Conservation (phyloP, 2,113 vertebrate genomes). For the Malaclemys terrapin region DNA sequence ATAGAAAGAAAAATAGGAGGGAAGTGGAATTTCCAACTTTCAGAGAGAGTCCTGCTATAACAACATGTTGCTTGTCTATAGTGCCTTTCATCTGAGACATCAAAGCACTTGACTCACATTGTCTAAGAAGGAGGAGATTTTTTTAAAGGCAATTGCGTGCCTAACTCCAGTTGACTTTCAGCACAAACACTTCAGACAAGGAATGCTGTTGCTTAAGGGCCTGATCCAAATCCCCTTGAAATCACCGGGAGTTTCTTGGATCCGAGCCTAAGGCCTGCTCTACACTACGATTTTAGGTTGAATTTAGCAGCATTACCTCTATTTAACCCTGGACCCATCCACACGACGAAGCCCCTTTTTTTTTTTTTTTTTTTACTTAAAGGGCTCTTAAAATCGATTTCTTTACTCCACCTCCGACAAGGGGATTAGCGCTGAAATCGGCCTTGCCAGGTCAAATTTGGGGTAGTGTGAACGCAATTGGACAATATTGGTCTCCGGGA, state of each 20-base stretch:
- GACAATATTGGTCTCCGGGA: too few relatives aligned
- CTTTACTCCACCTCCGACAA: too few relatives aligned
- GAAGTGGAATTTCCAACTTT: neutral
- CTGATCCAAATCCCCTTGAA: neutral
- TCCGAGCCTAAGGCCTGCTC: neutral
- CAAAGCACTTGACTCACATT: neutral
- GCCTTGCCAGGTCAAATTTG: too few relatives aligned
- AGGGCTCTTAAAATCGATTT: too few relatives aligned
- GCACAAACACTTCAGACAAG: neutral
- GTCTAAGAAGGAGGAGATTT: neutral
- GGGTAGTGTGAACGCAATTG: too few relatives aligned
- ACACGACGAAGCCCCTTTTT: too few relatives aligned
- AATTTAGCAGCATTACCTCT: too few relatives aligned
- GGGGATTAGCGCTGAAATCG: too few relatives aligned
- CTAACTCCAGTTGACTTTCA: neutral
- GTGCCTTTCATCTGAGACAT: neutral
- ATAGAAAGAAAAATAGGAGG: neutral
- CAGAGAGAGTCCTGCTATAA: neutral
- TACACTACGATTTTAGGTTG: too few relatives aligned
- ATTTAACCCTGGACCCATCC: too few relatives aligned
- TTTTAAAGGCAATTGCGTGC: neutral
- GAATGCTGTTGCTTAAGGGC: fast-evolving
- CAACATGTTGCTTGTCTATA: neutral
- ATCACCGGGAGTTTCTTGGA: neutral
- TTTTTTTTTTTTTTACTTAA: too few relatives aligned